Base-by-base conservation (phyloP, 2,888 invertebrate species). In the Drosophila pegasa region DNA sequence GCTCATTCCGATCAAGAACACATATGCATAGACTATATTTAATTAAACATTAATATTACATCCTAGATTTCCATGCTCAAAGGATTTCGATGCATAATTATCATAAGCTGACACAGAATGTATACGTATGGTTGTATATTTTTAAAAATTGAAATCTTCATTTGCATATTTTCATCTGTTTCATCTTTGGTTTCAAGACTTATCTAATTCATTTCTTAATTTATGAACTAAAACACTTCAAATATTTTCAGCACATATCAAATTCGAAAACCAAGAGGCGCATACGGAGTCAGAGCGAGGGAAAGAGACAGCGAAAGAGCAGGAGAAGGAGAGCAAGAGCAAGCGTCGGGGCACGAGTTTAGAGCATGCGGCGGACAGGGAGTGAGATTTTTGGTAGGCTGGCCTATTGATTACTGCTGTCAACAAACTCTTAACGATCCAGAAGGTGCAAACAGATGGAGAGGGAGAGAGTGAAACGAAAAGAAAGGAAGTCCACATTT, bases 391-490 rank as follows among this genome's bases (percentile, higher is more conserved):
- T 5, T 35, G 14, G 50, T 31, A 45, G 73, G 73, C 59, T 57
- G 69, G 60, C 52, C 61, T 43, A 71, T 78, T 78, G 71, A 71
- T 75, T 71, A 63, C 60, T 31, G 60, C 41, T 52, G 57, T 68
- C 63, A 77, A 66, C 61, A 61, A 58, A 72, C 72, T 29, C 51
- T 51, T 52, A 22, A 37, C 41, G 47, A 63, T 73, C 35, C 55
- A 41, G 51, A 75, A 75, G 48, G 72, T 71, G 59, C 52, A 41
- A 64, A 61, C 51, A 37, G 51, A 56, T 20, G 41, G 27, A 27
- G 16, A 45, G 45, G 27, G 9, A 9, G 43, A 18, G 10, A 37
- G 16, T 3, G 37, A 37, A n/a, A n/a, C n/a, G 18, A 18, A 5
- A 18, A 18, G 10, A 38, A 18, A 18, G 10, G 18, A 38, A 18